Evolutionary conservation across 2,113 vertebrate genomes (phyloP).

Genomic region (Gobiocypris rarus): DNA sequence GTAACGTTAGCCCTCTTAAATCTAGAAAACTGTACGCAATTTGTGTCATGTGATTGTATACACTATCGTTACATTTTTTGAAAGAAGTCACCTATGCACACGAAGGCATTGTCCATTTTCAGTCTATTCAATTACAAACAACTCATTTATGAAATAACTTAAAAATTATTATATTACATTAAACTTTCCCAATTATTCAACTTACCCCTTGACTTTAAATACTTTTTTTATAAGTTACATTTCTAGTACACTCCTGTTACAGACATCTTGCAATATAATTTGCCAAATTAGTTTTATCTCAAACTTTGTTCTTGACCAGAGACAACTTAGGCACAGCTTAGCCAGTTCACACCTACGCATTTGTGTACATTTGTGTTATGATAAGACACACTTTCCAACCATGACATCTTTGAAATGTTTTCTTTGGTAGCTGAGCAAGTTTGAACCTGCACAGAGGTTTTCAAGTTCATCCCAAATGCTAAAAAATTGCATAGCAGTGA

Average conservation of each 20-base stretch:
- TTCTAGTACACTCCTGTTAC: neutral
- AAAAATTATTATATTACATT: too few relatives aligned
- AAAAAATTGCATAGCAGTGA: neutral
- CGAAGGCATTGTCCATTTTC: neutral
- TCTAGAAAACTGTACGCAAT: neutral
- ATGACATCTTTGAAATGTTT: neutral
- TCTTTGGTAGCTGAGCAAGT: neutral
- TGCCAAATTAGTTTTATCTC: neutral
- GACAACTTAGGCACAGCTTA: neutral
- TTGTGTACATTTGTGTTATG: neutral
- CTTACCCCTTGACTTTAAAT: neutral
- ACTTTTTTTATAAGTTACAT: neutral
- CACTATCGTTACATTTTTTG: neutral
- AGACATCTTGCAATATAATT: neutral
- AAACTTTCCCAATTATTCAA: neutral
- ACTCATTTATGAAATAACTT: too few relatives aligned
- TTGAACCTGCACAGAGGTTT: neutral
- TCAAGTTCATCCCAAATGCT: neutral
- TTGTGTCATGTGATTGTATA: neutral
- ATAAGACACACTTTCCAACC: neutral
- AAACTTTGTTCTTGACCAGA: neutral
- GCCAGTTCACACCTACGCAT: neutral
- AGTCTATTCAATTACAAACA: too few relatives aligned
- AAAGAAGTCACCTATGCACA: neutral
- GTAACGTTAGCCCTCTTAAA: neutral